A percentile compares a stretch with the other conserved stretches of the same genome.
Conservation (phyloP, 2,113 vertebrate genomes). For the Microcebus tavaratra region DNA sequence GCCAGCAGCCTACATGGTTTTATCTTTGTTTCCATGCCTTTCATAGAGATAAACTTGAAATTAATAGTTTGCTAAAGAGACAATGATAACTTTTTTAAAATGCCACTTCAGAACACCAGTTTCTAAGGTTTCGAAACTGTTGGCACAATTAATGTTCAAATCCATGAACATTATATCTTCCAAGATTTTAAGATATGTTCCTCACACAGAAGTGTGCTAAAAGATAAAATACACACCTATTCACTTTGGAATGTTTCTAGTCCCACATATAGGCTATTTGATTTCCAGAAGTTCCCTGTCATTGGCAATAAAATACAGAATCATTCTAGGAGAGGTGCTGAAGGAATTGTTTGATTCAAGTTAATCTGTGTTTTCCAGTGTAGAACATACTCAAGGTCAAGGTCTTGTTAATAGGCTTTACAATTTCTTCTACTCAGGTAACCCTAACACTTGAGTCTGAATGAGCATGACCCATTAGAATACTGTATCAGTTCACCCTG, state of each 20-base stretch:
- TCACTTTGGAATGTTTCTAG: background rate
- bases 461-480: background rate
- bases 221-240: background rate
- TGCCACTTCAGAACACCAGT: background rate
- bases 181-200: background rate
- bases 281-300: background rate
- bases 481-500: background rate
- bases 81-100: background rate
- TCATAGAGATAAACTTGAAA: background rate
- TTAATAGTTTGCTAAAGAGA: background rate
- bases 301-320: background rate
- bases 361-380: background rate
- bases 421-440: background rate
- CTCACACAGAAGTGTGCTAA: background rate
- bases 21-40: background rate
- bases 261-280: background rate
- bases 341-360: background rate
- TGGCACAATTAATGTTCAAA: background rate
- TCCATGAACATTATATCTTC: background rate
- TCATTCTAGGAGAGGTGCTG: background rate
- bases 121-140: background rate
- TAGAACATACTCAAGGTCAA: background rate
- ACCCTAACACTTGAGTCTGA: background rate
- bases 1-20: background rate
- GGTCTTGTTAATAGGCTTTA: slow-evolving; percentile 41